Evolutionary conservation across 92 coral and sea anemone genomes (phyloP), one percentile per base, ranked within the genome.

Genomic region (Epizoanthus scotinus): DNA sequence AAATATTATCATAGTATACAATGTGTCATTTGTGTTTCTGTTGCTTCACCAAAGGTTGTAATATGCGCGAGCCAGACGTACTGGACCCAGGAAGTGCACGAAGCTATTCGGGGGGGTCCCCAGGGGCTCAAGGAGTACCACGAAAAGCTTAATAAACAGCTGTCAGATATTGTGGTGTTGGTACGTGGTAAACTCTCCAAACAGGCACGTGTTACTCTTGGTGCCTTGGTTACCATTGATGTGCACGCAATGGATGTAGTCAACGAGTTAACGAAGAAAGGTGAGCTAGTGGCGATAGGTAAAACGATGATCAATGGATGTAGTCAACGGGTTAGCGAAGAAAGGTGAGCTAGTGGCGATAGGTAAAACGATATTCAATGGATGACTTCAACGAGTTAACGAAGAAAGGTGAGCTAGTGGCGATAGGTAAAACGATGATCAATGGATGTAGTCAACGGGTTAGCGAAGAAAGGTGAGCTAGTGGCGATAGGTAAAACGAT

Each of bases 221-320:
- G 99, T 25, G 99, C 99, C 22, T 79, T 96, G 67, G 99, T 96
- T 3, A 94, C 97, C 52, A 96, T 96, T 71, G 99, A 96, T 84
- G 99, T 96, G 22, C 99, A 96, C 82, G 99, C 99, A 6, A 96
- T 97, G 80, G 99, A 96, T 71, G 99, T 96, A 20, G 99, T 96
- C 12, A 90, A 93, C 40, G 99, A 96, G 50, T 91, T 96, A 83
- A 89, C 89, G 3, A 87, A 87, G 52, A 93, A 91, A 91, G 98
- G 99, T 50, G 13, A 17, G 29, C 17, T 31, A 40, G 31, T 15
- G 8, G 3, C 7, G 31, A 61, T 8, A 8, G 31, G 21, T 21
- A 10, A 1, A 44, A 44, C 9, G 50, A 24, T 98, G 93, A 72
- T 98, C 99, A 6, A 96, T 97, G 72, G 96, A 96, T 71, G 99